Conservation (phyloP, 2,888 invertebrate species). For the Notodonta ziczac region DNA sequence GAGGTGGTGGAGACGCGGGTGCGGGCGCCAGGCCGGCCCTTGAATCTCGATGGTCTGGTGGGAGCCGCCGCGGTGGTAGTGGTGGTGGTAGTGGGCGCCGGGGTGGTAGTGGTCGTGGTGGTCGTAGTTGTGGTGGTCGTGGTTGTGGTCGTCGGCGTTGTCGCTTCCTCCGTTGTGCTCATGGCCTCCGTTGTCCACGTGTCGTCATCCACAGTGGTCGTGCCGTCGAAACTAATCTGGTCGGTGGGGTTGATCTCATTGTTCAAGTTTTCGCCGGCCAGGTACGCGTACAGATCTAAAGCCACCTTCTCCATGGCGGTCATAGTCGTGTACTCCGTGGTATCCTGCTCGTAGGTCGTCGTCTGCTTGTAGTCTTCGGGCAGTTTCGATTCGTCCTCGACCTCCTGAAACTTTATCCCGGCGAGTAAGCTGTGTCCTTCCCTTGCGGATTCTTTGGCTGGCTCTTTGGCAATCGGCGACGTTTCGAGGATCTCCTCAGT, state of each 20-base stretch:
- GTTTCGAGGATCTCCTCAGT: constrained; percentile 84
- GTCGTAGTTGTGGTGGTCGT: constrained; percentile 85
- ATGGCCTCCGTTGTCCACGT: constrained; percentile 75
- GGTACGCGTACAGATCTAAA: constrained; percentile 91
- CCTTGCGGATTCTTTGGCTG: constrained; percentile 62
- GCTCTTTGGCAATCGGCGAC: constrained; percentile 53
- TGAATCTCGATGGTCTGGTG: constrained; percentile 77
- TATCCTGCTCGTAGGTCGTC: constrained; percentile 72
- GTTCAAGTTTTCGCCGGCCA: constrained; percentile 87
- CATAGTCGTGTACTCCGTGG: constrained; percentile 87
- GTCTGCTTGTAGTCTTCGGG: constrained; percentile 72
- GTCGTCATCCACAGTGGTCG: constrained; percentile 68
- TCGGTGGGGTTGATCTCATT: constrained; percentile 80
- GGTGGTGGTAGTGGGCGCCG: constrained; percentile 79
- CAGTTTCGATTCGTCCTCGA: constrained; percentile 72
- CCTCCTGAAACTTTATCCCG: constrained; percentile 69
- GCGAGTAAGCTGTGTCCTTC: constrained; percentile 74
- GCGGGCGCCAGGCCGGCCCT: constrained; percentile 71
- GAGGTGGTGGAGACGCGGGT: constrained; percentile 74
- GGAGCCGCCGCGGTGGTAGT: constrained; percentile 71
- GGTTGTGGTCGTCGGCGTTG: constrained; percentile 83
- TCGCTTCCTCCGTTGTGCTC: constrained; percentile 76
- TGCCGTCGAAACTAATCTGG: constrained; percentile 61
- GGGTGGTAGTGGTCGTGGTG: constrained; percentile 77
- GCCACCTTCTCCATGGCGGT: constrained; percentile 93